Base-by-base conservation (phyloP, 2,888 invertebrate genomes). In the Chelonus formosanus region DNA sequence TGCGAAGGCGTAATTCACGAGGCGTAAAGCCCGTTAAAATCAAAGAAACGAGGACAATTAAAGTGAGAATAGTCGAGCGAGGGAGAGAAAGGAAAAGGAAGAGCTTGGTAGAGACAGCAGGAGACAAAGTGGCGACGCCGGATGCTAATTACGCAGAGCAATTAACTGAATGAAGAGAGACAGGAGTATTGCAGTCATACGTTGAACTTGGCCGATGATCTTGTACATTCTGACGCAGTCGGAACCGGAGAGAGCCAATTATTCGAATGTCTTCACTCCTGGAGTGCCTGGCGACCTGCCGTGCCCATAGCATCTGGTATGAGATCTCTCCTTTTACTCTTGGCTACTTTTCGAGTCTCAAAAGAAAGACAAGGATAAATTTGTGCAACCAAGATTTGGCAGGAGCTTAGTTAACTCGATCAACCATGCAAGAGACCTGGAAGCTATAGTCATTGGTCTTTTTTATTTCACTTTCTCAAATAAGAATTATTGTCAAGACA, bases 191-290 rank as follows among this genome's bases (percentile, higher is more conserved):
- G 35, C 34, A 45, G 54, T 52, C 47, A 53, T 20, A n/a, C 64
- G 32, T 10, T 36, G 35, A 58, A 45, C 35, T 53, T n/a, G 40
- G 40, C 40, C 40, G 44, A 44, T 10, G 3, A 31, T 48, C 10
- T 54, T 50, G 56, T 48, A 63, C 20, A 44, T 44, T 6, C 34
- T 43, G 5, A 35, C 60, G 67, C 73, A 72, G 71, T 75, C 71
- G 71, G 72, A 77, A 76, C 75, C 75, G 77, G 72, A 71, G 75
- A 55, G 59, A 65, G 73, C 79, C 79, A 79, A 79, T 79, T 79
- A 79, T 77, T 79, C 73, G 71, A 75, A 79, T 77, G 76, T 79
- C 78, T 79, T 79, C 78, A 79, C 79, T 79, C 75, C 73, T 73
- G 73, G 76, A 74, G 76, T 75, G 77, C 75, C 76, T 73, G 76